phyloP scores from a whole-genome alignment of 1,140 invertebrate species.

The Laupala kohalensis region DNA sequence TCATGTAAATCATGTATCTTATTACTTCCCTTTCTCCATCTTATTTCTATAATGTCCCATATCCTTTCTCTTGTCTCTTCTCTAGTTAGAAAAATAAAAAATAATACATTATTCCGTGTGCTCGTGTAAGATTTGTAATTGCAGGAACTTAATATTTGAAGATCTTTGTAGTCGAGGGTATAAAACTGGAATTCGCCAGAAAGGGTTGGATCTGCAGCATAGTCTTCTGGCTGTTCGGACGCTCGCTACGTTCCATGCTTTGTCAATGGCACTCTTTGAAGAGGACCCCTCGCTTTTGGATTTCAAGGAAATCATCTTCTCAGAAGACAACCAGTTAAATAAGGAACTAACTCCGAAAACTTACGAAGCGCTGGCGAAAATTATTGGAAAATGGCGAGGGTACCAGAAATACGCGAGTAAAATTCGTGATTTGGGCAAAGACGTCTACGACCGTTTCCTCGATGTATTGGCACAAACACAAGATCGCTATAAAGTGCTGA shows the following conservation, averaged over 20 bases:
- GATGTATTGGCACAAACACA: neutral
- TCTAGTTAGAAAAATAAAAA: no score
- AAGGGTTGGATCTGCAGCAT: conserved; percentile 36
- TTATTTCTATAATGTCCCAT: no score
- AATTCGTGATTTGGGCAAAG: neutral
- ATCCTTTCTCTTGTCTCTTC: no score
- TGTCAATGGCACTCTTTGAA: conserved; percentile 34
- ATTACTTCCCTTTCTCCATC: no score
- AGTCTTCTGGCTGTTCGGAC: conserved; percentile 34
- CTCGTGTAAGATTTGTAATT: no score
- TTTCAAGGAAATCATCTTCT: neutral
- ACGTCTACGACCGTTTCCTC: neutral
- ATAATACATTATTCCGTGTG: no score
- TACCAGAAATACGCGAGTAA: neutral
- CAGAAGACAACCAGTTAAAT: neutral
- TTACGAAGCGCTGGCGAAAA: neutral
- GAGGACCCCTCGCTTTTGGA: conserved; percentile 1
- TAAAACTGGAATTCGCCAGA: conserved; percentile 35
- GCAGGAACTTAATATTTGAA: conserved; percentile 28
- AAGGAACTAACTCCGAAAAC: neutral
- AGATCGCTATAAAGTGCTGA: conserved; percentile 6
- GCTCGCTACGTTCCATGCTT: conserved; percentile 42
- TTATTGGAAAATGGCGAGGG: neutral
- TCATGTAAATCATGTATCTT: no score
- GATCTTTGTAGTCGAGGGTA: conserved; percentile 38